Conservation (phyloP, 2,888 invertebrate species). For the Ochlodes sylvanus region DNA sequence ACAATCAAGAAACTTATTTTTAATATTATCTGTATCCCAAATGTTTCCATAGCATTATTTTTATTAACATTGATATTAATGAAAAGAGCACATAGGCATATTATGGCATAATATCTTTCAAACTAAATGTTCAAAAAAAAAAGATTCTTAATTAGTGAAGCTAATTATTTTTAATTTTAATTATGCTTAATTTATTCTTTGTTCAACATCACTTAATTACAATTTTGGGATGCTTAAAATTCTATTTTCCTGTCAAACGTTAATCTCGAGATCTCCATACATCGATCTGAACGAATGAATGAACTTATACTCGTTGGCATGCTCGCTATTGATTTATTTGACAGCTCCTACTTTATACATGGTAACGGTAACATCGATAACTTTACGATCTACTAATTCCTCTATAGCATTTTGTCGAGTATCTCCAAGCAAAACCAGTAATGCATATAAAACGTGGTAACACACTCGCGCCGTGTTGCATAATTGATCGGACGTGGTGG, state of each 20-base stretch:
- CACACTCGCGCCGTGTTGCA: conserved; percentile 50
- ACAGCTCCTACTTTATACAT: conserved; percentile 45
- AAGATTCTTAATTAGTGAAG: not conserved
- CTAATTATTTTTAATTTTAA: not conserved
- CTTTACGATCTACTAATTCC: conserved; percentile 52
- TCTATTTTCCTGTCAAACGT: conserved; percentile 34
- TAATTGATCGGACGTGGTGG: conserved; percentile 55
- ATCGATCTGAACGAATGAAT: conserved; percentile 42
- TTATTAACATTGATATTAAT: too few species aligned
- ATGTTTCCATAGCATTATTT: too few species aligned
- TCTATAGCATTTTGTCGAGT: conserved; percentile 48
- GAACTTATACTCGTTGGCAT: conserved; percentile 44
- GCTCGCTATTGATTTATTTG: conserved; percentile 47
- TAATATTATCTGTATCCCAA: too few species aligned
- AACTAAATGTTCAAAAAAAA: not conserved
- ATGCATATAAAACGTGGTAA: conserved; percentile 51
- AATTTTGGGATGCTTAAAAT: conserved; percentile 36
- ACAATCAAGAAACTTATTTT: too few species aligned
- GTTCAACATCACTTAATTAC: conserved; percentile 26
- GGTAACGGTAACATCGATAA: conserved; percentile 50
- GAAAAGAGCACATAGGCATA: too few species aligned
- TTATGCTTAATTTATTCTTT: not conserved
- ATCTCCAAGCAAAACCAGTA: conserved; percentile 50
- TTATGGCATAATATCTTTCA: too few species aligned
- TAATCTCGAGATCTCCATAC: conserved; percentile 37